Base-by-base conservation (phyloP, 1,140 invertebrate species). In the Danaus melanippus region DNA sequence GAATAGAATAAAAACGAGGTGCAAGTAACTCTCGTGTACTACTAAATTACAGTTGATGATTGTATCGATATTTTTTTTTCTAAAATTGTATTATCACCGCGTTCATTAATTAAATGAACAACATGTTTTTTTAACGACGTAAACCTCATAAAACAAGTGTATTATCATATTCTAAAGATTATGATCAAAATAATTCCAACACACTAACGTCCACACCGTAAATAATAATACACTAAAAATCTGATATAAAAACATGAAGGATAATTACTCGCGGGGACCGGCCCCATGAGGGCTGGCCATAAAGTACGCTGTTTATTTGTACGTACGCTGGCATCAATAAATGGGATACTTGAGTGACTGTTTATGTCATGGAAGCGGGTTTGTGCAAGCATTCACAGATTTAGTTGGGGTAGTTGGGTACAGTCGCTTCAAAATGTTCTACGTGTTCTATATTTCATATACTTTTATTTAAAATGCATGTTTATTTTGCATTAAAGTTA, bases 351-450 rank as follows among this genome's bases (percentile, higher is more conserved):
- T 81, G 68, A 77, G 69, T 67, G 71, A 78, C 67, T 83, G 76
- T 84, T 86, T 86, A 74, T 86, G 77, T 84, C 80, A 84, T 86
- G 81, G 80, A 86, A 86, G 84, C 84, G 84, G 81, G 84, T 86
- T 86, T 86, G 84, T 66, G 84, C 80, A 86, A 86, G 84, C 84
- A 86, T 86, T 84, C 84, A 86, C 81, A 81, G 84, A 86, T 86
- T 86, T 84, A 71, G 79, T 74, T 84, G 70, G 81, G 81, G 81
- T 84, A 77, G 72, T 64, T 53, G 42, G 52, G 78, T 83, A 86
- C 76, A 67, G 74, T 69, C 67, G 73, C 9, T 32, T 32, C 7
- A 5, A 32, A 32, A 32, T 32, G 7, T 32, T 32, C 21, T 32
- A 32, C 21, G 21, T 32, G 21, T 32, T 32, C 2, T 32, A 32